Evolutionary conservation across 2,797 vertebrate genomes (phyloP), one percentile per base, ranked within the genome.

Genomic region (Galaxias olidus): DNA sequence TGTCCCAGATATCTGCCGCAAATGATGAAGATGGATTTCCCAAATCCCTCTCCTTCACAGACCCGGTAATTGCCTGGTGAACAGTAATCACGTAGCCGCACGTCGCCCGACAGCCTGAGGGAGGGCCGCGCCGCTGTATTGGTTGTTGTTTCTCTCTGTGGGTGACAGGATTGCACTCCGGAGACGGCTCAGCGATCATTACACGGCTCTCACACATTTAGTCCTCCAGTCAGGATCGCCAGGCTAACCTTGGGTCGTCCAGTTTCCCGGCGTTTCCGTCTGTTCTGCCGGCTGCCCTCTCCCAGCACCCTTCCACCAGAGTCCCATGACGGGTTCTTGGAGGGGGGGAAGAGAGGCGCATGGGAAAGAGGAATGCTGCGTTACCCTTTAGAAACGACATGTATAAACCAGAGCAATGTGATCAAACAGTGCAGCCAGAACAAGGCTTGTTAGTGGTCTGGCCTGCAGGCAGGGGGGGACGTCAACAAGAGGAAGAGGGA

Each of bases 201-300:
- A 88, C 87, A 85, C 82, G 87, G 79, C 83, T 90, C 88, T 91
- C 88, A 89, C 82, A 86, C 89, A 91, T 91, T 91, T 89, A 91
- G 90, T 90, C 87, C 85, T 72, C 77, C 52, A 61, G 83, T 78
- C 80, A 87, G 86, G 81, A 86, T 84, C 57, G 70, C 74, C 73
- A 69, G 69, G 82, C 77, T 86, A 91, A 89, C 89, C 88, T 88
- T 79, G 80, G 84, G 76, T 78, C 51, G 72, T 84, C 83, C 83
- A 85, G 80, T 84, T 84, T 89, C 81, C 85, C 81, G 82, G 79
- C 79, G 74, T 72, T n/a, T 65, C 83, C 79, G 77, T 75, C 84
- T 86, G 85, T 78, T 81, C 74, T 71, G 77, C 80, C 82, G 80
- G 78, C 83, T 86, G 84, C 78, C 79, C 81, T 81, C 66, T 65